Base-by-base conservation (phyloP, 2,113 vertebrate genomes). In the Plotosus lineatus region DNA sequence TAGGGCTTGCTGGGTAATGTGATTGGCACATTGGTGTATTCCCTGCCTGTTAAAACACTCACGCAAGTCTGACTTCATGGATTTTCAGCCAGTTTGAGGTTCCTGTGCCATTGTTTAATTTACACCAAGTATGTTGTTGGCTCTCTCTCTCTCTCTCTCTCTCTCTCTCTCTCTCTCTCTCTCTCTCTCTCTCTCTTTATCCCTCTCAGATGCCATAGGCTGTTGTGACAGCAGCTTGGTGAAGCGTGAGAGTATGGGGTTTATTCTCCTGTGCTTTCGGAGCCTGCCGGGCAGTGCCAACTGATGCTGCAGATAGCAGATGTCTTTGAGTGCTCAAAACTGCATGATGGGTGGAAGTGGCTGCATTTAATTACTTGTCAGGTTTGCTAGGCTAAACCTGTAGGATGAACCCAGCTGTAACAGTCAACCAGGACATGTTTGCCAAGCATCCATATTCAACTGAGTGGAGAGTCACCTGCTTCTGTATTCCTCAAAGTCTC, bases 341-440 rank as follows among this genome's bases (percentile, higher is more conserved):
- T 88, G 87, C 92, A 87, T 94, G 94, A 96, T 92, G 91, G 93
- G 92, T 94, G 91, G 92, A 95, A 95, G 94, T 93, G 92, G 91
- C 92, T 92, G 92, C 89, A 88, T 94, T 95, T 97, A 97, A 98
- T 98, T 96, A 95, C 94, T 93, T 96, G 94, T 96, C 94, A 96
- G 92, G 92, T 93, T 93, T 90, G 84, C 91, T 36, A 40, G 38
- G 38, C 66, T 68, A 48, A 74, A 73, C 69, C 56, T 51, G 69
- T 17, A 31, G 33, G 26, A 76, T 68, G 72, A 80, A 73, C 69
- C 56, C 68, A 28, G 53, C 36, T 58, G 23, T 56, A 77, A 42
- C 14, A 7, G 31, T 77, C 56, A 77, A 48, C 75, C 75, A 7
- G 38, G n/a, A 14, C 17, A 7, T 9, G 21, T 14, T 26, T 2